phyloP scores from a whole-genome alignment of 2,888 invertebrate genomes.

The Sipha maydis region DNA sequence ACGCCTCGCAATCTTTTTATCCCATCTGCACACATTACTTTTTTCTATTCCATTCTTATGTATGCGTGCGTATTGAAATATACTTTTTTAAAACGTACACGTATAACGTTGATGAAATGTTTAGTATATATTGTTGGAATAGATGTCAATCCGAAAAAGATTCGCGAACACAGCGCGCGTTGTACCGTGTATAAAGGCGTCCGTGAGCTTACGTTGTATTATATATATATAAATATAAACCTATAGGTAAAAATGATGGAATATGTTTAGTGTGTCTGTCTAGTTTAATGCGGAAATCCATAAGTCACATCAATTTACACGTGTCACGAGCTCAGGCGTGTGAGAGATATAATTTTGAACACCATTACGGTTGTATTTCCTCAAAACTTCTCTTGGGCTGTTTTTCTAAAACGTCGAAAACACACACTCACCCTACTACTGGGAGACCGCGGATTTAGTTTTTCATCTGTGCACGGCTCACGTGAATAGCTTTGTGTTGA shows the following conservation, averaged over 20 bases:
- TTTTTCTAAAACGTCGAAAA: not conserved
- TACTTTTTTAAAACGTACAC: not conserved
- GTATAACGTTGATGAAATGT: not conserved
- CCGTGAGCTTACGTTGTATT: not conserved
- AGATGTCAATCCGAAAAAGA: constrained; percentile 19
- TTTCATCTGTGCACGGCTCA: not conserved
- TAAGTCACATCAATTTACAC: constrained; percentile 40
- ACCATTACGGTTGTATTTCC: not conserved
- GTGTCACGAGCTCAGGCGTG: constrained; percentile 1
- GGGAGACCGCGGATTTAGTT: not conserved
- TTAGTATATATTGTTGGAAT: not conserved
- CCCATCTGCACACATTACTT: not conserved
- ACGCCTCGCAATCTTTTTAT: not conserved
- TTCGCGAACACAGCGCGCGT: not conserved
- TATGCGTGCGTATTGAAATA: not conserved
- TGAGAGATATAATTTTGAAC: constrained; percentile 6
- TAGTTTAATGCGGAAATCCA: constrained; percentile 16
- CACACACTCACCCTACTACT: not conserved
- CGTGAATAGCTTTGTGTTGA: not conserved
- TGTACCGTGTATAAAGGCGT: not conserved
- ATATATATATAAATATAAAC: not conserved
- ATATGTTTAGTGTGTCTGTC: not conserved
- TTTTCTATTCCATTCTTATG: not conserved
- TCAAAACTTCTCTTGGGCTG: not conserved
- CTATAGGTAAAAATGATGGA: constrained; percentile 17